These are phyloP conservation scores for Sericinus montela DNA, from an alignment of 2,888 invertebrate genomes.

Conservation along the genomic window DNA sequence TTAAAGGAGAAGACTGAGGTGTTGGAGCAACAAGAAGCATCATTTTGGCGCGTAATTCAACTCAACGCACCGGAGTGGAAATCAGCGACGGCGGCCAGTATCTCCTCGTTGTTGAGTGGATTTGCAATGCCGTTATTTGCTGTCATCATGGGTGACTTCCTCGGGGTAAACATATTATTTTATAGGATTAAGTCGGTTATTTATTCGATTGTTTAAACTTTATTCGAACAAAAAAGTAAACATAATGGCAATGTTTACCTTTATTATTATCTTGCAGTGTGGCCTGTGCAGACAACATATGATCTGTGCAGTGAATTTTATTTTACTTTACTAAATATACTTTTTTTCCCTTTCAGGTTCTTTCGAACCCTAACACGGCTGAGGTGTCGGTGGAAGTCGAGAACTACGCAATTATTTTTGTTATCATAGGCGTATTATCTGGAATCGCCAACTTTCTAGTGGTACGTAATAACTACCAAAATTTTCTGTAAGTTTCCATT, in stretches of 20 bases:
- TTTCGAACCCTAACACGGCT: constrained; percentile 69
- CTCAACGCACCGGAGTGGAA: constrained; percentile 85
- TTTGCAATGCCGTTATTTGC: constrained; percentile 85
- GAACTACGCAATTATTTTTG: constrained; percentile 81
- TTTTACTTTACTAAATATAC: no score
- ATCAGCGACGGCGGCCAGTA: constrained; percentile 79
- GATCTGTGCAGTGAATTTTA: no score
- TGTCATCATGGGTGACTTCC: constrained; percentile 84
- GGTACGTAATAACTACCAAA: constrained; percentile 34
- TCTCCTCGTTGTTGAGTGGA: constrained; percentile 83
- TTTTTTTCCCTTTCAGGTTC: constrained; percentile 32
- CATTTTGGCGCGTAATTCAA: constrained; percentile 74
- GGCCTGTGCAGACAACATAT: no score
- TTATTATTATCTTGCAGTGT: no score
- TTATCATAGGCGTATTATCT: constrained; percentile 81
- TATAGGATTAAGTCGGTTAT: neutral
- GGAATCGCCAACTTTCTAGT: constrained; percentile 82
- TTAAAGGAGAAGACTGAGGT: constrained; percentile 34
- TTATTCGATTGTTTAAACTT: no score
- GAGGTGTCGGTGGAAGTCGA: constrained; percentile 78
- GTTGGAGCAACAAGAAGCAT: constrained; percentile 41
- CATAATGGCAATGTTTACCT: no score
- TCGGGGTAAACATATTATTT: constrained; percentile 61
- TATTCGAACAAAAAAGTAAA: no score
- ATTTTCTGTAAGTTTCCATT: no score